Base-by-base conservation (phyloP, 2,113 vertebrate genomes). In the Recurvirostra avosetta region DNA sequence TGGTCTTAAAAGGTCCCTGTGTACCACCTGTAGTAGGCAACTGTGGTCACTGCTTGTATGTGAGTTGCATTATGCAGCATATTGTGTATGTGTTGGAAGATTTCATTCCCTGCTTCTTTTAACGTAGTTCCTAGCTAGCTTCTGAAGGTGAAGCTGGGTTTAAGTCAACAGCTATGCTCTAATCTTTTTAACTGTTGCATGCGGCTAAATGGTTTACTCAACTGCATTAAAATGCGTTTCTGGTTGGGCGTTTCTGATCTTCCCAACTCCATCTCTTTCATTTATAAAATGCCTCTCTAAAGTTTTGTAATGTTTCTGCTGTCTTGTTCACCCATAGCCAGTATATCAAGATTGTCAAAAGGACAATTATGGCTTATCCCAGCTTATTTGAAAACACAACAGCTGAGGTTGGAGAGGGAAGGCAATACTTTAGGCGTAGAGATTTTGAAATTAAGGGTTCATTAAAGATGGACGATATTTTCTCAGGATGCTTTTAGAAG, bases 401-500 rank as follows among this genome's bases (percentile, higher is more conserved):
- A 66, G 27, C 38, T 63, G 47, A 55, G 30, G 30, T 8, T 55
- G 29, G 26, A 86, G 47, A 32, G 17, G 11, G 17, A 36, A 45
- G 14, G 47, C 38, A 67, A 0, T 78, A 19, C 22, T 63, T 53
- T 19, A 58, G 12, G 2, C 65, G 9, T 8, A 32, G 41, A n/a
- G 17, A 23, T 74, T 53, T 9, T 41, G 15, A 75, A 20, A 18
- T 20, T 13, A 26, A 76, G 3, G 5, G 5, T 12, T 89, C 5
- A 21, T 30, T 68, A 91, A 85, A 6, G 32, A 63, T 79, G 61
- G 9, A 29, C 62, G 15, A 3, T 88, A 1, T 97, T 67, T 83
- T 50, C 38, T 94, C 91, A 99, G 99, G 96, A 97, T 98, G 93
- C 94, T 99, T 90, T 96, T 98, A 79, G 99, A 99, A 92, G 96